These are phyloP conservation scores for Chascanopsetta lugubris DNA, from an alignment of 2,113 vertebrate species.

Conservation along the genomic window DNA sequence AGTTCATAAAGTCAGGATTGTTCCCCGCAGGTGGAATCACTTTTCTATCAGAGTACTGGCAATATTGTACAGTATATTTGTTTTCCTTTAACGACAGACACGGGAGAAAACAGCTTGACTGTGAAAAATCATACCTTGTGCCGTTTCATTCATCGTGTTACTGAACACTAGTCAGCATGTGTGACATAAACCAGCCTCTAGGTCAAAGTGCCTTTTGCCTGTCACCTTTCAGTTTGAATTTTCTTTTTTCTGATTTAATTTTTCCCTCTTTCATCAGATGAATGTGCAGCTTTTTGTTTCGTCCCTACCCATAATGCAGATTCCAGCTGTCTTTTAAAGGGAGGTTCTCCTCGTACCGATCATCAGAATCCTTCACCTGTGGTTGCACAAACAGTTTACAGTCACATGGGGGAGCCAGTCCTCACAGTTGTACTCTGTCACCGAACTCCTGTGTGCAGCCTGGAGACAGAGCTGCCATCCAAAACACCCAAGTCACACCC, in stretches of 20 bases:
- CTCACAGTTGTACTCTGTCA: not conserved
- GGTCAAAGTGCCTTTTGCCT: constrained; percentile 40
- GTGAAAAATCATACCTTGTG: not conserved
- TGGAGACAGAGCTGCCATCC: not conserved
- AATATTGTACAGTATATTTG: not conserved
- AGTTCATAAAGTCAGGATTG: constrained; percentile 38
- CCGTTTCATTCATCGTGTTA: not conserved
- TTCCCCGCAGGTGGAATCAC: constrained; percentile 11
- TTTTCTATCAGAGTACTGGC: constrained; percentile 12
- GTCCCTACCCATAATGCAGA: constrained; percentile 10
- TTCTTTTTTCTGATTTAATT: not conserved
- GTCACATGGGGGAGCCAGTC: not conserved
- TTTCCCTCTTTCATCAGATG: constrained; percentile 19
- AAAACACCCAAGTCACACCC: not conserved
- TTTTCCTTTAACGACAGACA: not conserved
- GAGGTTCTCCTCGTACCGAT: not conserved
- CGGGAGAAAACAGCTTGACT: not conserved
- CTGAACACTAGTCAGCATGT: not conserved
- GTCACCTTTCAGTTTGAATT: constrained; percentile 2
- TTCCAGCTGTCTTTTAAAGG: constrained; percentile 2
- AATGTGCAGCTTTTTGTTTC: constrained; percentile 33
- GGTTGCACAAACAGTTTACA: not conserved
- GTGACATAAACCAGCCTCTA: constrained; percentile 9
- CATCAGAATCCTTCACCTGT: not conserved
- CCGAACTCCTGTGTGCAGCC: not conserved